Percentiles rank a stretch among this genome's conserved stretches.
These are phyloP conservation scores for Acleris literana DNA, from an alignment of 2,888 invertebrate species.

Conservation along the genomic window DNA sequence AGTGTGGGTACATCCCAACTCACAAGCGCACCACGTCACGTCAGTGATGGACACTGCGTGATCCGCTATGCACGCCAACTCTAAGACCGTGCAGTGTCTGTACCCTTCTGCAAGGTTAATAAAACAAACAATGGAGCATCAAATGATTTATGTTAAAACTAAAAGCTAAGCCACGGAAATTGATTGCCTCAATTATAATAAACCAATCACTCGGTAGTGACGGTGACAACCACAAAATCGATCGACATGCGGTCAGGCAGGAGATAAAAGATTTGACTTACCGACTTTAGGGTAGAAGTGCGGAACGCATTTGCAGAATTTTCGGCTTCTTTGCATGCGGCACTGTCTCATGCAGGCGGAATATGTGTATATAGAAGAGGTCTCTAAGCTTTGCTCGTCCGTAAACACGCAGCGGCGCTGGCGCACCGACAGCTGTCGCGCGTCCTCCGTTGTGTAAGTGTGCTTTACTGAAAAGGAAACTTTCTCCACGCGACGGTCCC, in stretches of 20 bases:
- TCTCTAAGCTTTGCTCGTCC: slow-evolving; percentile 86
- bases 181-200: too few species aligned
- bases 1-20: slow-evolving; percentile 89
- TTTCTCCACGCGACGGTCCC: slow-evolving; percentile 85
- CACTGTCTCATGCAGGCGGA: slow-evolving; percentile 90
- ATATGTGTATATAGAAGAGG: slow-evolving; percentile 86
- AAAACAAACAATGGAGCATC: background rate
- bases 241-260: too few species aligned
- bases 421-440: slow-evolving; percentile 85
- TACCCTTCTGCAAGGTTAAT: slow-evolving; percentile 66
- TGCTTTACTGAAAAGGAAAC: slow-evolving; percentile 88
- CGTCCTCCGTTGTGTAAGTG: slow-evolving; percentile 90
- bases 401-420: slow-evolving; percentile 89
- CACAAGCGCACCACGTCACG: slow-evolving; percentile 86
- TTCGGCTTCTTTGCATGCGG: slow-evolving; percentile 85
- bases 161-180: too few species aligned
- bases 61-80: slow-evolving; percentile 84
- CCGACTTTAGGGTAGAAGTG: slow-evolving; percentile 86
- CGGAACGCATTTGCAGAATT: slow-evolving; percentile 88
- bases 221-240: too few species aligned
- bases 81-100: slow-evolving; percentile 83
- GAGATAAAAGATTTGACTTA: slow-evolving; percentile 50
- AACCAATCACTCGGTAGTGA: too few species aligned
- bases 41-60: slow-evolving; percentile 81
- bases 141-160: background rate